phyloP scores from a whole-genome alignment of 2,888 invertebrate genomes.

The Sarcophaga subvicina region DNA sequence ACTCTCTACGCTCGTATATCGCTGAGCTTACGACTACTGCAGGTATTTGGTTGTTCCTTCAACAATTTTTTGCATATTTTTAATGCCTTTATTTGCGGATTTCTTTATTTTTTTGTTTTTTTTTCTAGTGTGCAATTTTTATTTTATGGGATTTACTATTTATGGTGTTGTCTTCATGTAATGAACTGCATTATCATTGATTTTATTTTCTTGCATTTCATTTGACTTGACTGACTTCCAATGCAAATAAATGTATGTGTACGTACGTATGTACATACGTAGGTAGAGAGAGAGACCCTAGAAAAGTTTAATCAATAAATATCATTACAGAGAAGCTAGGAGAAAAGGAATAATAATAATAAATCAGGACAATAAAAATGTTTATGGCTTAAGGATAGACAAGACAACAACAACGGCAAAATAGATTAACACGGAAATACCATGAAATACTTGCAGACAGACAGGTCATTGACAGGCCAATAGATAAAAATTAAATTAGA shows the following conservation, averaged over 20 bases:
- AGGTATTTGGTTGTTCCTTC: neutral
- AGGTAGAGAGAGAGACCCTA: no score
- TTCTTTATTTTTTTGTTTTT: neutral
- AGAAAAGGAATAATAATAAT: slow-evolving; percentile 7
- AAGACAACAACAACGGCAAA: neutral
- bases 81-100: neutral
- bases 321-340: neutral
- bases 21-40: neutral
- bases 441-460: no score
- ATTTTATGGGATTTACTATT: slow-evolving; percentile 65
- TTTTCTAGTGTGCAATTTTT: slow-evolving; percentile 4
- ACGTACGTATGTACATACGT: no score
- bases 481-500: no score
- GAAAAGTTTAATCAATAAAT: slow-evolving; percentile 57
- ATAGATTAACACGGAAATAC: no score
- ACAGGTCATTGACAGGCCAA: no score
- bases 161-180: slow-evolving; percentile 65
- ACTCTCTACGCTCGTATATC: neutral
- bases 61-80: neutral
- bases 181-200: slow-evolving; percentile 65
- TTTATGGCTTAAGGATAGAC: slow-evolving; percentile 45
- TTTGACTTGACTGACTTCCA: slow-evolving; percentile 2
- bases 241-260: neutral
- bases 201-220: slow-evolving; percentile 4
- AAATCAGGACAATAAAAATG: slow-evolving; percentile 24